Base-by-base conservation (phyloP, 1,140 invertebrate genomes). In the Aphelenchoides fujianensis region DNA sequence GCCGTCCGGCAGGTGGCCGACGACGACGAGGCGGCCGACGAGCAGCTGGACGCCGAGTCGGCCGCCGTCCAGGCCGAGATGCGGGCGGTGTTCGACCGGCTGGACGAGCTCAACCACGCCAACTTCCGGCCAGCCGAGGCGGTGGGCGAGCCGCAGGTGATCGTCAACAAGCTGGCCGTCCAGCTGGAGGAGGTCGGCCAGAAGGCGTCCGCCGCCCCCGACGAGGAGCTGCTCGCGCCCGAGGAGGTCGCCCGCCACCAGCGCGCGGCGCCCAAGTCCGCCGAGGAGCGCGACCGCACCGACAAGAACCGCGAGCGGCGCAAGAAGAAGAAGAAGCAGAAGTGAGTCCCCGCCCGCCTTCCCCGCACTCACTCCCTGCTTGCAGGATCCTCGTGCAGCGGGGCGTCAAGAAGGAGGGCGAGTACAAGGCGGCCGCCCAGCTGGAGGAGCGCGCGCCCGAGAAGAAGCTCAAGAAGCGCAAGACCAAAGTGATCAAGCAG, bases 121-220 rank as follows among this genome's bases (percentile, higher is more conserved):
- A 91, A 96, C 85, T 97, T 92, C 79, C 95, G 93, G 59, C 95
- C 95, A 0, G 93, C 91, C 87, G 87, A 91, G 87, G 89, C 90
- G 12, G 88, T 89, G 69, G 90, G 93, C 0, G 95, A 98, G 79
- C 85, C 96, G 0, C 93, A 92, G 85, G 91, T 98, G 75, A 87
- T 97, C 0, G 92, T 88, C 62, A 97, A 98, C n/a, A n/a, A n/a
- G n/a, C n/a, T n/a, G n/a, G n/a, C n/a, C n/a, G n/a, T n/a, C n/a
- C n/a, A n/a, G n/a, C 85, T 97, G 89, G 96, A 98, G 87, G 95
- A 98, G 87, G 92, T 95, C n/a, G 92, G 92, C 1, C 95, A 94
- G 34, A 87, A 92, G 1, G 76, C 76, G 0, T 89, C 90, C 0
- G 57, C 72, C 23, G 89, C 90, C 0, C 93, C 90, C 81, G 92